phyloP scores from a whole-genome alignment of 2,888 invertebrate species.

The Neoitamus cyanurus region DNA sequence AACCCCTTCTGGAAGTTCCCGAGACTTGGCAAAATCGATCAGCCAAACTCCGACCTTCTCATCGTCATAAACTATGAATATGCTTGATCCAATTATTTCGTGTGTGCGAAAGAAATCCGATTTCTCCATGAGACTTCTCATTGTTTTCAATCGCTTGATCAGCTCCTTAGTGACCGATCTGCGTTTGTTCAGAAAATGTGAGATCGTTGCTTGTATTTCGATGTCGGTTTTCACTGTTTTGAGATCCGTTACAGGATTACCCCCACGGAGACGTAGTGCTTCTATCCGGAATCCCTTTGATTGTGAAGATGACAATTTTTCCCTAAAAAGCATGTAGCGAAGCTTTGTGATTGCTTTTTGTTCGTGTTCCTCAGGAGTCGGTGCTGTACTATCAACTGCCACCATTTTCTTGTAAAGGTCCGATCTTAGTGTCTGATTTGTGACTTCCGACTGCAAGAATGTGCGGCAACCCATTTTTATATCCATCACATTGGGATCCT shows the following conservation, averaged over 20 bases:
- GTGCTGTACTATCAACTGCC: slow-evolving; percentile 86
- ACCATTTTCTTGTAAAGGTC: slow-evolving; percentile 98
- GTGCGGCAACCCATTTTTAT: slow-evolving; percentile 97
- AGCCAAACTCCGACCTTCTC: slow-evolving; percentile 92
- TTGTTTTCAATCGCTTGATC: slow-evolving; percentile 78
- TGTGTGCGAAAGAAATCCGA: slow-evolving; percentile 87
- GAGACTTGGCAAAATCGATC: slow-evolving; percentile 96
- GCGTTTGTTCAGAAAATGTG: slow-evolving; percentile 76
- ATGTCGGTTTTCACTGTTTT: slow-evolving; percentile 85
- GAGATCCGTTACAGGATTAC: slow-evolving; percentile 85
- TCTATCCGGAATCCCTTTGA: slow-evolving; percentile 95
- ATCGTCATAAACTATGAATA: slow-evolving; percentile 93
- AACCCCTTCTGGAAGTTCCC: slow-evolving; percentile 76
- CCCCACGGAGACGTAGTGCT: slow-evolving; percentile 88
- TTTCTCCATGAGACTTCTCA: slow-evolving; percentile 82
- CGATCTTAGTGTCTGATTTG: slow-evolving; percentile 81
- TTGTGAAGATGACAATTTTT: slow-evolving; percentile 92
- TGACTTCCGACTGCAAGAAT: slow-evolving; percentile 94
- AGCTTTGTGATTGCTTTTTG: slow-evolving; percentile 91
- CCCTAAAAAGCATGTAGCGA: slow-evolving; percentile 96
- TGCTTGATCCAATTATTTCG: slow-evolving; percentile 94
- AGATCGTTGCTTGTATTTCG: slow-evolving; percentile 80
- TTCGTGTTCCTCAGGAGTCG: slow-evolving; percentile 84
- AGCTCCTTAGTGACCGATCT: slow-evolving; percentile 77
- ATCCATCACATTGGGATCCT: slow-evolving; percentile 95